Percentiles rank a stretch among this genome's conserved stretches.
Conservation (phyloP, 2,797 vertebrate genomes). For the Melanotaenia trifasciata region DNA sequence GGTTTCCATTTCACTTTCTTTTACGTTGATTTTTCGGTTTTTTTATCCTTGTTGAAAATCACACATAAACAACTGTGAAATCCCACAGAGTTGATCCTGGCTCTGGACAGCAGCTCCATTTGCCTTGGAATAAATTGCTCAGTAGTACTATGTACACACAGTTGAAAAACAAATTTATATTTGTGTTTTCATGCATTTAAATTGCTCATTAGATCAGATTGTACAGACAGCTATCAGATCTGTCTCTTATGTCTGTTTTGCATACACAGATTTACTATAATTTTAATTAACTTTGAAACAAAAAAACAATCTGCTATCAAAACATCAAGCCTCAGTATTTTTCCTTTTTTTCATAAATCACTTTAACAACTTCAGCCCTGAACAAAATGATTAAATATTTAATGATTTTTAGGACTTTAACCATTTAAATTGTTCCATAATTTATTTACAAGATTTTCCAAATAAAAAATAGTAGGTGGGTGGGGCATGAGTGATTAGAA, state of each 20-base stretch:
- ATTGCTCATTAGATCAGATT: conserved; percentile 74
- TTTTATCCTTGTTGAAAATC: background rate
- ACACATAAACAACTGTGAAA: background rate
- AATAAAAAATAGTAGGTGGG: no score
- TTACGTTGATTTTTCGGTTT: no score
- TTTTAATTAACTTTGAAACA: background rate
- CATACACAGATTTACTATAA: background rate
- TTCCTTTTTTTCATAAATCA: no score
- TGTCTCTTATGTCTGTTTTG: conserved; percentile 29
- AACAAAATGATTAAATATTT: no score
- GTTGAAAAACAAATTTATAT: conserved; percentile 21
- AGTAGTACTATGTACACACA: conserved; percentile 9
- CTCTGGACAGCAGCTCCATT: background rate
- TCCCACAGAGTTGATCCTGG: background rate
- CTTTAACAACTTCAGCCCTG: no score
- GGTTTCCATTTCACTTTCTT: no score
- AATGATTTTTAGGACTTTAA: no score
- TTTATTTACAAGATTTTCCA: no score
- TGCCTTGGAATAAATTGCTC: background rate
- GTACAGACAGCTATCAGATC: conserved; percentile 39
- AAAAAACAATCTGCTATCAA: no score
- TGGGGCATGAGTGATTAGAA: no score
- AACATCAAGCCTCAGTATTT: no score
- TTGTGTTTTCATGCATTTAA: conserved; percentile 81
- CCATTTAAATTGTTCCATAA: no score